Percentiles rank a stretch among this genome's conserved stretches.
Evolutionary conservation across 2,888 invertebrate genomes (phyloP).

Genomic region (Cremastinae sp.): DNA sequence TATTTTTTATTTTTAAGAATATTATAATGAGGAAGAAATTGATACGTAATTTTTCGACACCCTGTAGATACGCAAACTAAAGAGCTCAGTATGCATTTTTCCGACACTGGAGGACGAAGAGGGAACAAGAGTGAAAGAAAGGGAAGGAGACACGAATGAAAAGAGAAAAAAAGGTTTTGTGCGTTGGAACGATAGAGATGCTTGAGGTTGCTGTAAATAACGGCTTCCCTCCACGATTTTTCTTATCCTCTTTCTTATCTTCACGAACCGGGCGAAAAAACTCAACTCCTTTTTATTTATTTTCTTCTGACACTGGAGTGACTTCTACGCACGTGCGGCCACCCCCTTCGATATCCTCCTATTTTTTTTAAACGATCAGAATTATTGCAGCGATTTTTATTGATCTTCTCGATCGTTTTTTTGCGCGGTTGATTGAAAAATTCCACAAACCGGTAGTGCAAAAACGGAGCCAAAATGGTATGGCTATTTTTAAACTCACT

Average conservation of each 20-base stretch:
- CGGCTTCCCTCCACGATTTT: slow-evolving; percentile 65
- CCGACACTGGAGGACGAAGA: slow-evolving; percentile 2
- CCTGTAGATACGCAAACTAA: slow-evolving; percentile 1
- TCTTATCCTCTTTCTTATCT: slow-evolving; percentile 52
- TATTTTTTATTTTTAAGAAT: too few relatives aligned
- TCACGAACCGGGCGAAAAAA: slow-evolving; percentile 9
- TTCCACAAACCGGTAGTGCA: slow-evolving; percentile 28
- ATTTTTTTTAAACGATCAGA: slow-evolving; percentile 17
- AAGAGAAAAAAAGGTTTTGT: slow-evolving; percentile 17
- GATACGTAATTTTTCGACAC: too few relatives aligned
- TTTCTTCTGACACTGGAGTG: slow-evolving; percentile 4
- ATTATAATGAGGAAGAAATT: too few relatives aligned
- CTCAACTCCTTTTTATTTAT: slow-evolving; percentile 8
- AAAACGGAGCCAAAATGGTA: slow-evolving; percentile 2
- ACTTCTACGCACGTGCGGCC: not conserved
- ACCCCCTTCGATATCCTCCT: not conserved
- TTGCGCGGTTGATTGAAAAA: not conserved
- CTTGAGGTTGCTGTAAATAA: slow-evolving; percentile 70
- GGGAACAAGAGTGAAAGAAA: slow-evolving; percentile 16
- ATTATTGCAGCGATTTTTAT: slow-evolving; percentile 12
- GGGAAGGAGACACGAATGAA: slow-evolving; percentile 31
- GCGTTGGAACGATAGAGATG: slow-evolving; percentile 36
- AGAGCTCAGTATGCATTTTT: slow-evolving; percentile 63
- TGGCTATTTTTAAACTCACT: not conserved
- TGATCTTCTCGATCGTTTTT: too few relatives aligned